A percentile compares a stretch with the other conserved stretches of the same genome.
Conservation (phyloP, 2,797 vertebrate genomes). For the Enteromius trimaculatus region DNA sequence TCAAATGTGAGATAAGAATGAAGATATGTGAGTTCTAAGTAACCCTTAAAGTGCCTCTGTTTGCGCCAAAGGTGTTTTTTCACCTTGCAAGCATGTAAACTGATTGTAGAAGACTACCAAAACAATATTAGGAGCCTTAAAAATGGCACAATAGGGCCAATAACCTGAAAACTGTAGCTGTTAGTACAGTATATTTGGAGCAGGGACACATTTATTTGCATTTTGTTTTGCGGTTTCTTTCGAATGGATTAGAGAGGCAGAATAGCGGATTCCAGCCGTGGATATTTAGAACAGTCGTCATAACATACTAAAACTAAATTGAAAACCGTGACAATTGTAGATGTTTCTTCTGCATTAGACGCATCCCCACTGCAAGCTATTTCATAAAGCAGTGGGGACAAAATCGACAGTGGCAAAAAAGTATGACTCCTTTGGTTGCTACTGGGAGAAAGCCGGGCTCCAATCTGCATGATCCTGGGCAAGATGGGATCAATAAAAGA, state of each 20-base stretch:
- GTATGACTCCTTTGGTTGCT: neutral
- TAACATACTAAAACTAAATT: neutral
- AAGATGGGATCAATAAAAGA: slow-evolving; percentile 51
- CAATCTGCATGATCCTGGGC: slow-evolving; percentile 44
- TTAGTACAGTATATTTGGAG: neutral
- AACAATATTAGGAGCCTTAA: too few relatives aligned
- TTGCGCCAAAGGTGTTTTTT: too few relatives aligned
- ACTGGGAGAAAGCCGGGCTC: slow-evolving; percentile 17
- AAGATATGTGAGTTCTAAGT: neutral
- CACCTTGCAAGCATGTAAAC: too few relatives aligned
- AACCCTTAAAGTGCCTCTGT: neutral
- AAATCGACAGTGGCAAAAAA: neutral
- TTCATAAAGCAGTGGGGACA: neutral
- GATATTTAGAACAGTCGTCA: neutral
- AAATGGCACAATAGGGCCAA: too few relatives aligned
- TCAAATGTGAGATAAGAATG: neutral
- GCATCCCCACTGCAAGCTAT: neutral
- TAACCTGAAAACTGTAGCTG: neutral
- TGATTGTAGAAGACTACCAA: too few relatives aligned
- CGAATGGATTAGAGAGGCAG: neutral
- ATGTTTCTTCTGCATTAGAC: neutral
- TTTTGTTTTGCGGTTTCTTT: neutral
- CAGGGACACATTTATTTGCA: neutral
- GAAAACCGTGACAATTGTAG: neutral
- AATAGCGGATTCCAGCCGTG: neutral